phyloP scores from a whole-genome alignment of 2,888 invertebrate genomes.

The Clitarchus hookeri region DNA sequence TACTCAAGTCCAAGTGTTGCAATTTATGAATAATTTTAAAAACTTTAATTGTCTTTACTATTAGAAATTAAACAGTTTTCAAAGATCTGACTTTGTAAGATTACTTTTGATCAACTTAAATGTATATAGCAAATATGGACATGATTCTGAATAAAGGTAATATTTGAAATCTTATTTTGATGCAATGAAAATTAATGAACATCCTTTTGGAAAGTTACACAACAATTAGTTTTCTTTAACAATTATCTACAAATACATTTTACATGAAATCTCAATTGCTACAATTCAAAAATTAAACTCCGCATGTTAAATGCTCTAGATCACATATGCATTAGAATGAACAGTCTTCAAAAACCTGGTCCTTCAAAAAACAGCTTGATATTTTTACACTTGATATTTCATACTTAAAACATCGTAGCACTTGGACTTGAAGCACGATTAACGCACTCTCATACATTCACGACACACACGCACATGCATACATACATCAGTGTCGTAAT shows the following conservation, averaged over 20 bases:
- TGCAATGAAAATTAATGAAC: background rate
- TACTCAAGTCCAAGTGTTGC: conserved; percentile 10
- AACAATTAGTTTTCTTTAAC: background rate
- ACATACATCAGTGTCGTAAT: background rate
- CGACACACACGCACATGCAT: background rate
- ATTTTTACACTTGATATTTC: background rate
- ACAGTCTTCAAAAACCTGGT: background rate
- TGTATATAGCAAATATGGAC: too few species aligned
- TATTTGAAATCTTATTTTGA: background rate
- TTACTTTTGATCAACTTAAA: too few species aligned
- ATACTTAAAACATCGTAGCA: background rate
- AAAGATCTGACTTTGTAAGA: too few species aligned
- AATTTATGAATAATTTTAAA: background rate
- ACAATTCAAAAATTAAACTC: background rate
- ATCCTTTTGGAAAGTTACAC: background rate
- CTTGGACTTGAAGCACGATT: background rate
- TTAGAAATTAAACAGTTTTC: too few species aligned
- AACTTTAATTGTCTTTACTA: too few species aligned
- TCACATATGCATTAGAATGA: background rate
- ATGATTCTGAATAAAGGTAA: too few species aligned
- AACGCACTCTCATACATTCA: background rate
- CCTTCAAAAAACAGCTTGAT: background rate
- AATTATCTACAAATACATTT: background rate
- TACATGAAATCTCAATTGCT: background rate
- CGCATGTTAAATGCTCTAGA: background rate